Base-by-base conservation (phyloP, 2,113 vertebrate genomes). In the Okapia johnstoni region DNA sequence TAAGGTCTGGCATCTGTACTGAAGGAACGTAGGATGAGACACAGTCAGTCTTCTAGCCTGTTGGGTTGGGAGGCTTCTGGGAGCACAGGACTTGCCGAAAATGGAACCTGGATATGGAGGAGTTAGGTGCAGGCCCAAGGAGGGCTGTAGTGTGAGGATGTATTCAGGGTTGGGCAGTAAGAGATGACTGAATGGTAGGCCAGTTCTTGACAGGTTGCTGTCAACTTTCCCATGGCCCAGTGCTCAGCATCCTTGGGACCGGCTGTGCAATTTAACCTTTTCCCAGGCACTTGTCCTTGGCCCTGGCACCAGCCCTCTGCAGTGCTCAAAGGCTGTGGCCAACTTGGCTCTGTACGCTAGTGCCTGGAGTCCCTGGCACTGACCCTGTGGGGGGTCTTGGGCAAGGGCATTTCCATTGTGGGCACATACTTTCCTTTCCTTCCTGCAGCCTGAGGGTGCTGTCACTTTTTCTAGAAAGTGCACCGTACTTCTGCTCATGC, bases 101-200 rank as follows among this genome's bases (percentile, higher is more conserved):
- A 36, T 43, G 60, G 61, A 54, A 52, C 23, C 25, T 88, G 76
- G 50, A 55, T 28, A 23, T 14, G 33, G 40, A 93, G 92, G 30
- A 43, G 11, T 26, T 26, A 11, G 21, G 23, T 48, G 46, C 63
- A n/a, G 48, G 77, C 48, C 2, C 3, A 10, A 12, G 81, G 48
- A 66, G 57, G 33, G 2, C 2, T 1, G 4, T 5, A 23, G n/a
- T 2, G 4, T 58, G 3, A 33, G 80, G 13, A 33, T 63, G 12
- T 50, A 25, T 30, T 26, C 40, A 81, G 83, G 43, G 23, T 28
- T 60, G 23, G 50, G 21, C 21, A 40, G 52, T 80, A 66, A 77
- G 60, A 76, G 66, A 43, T 2, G 43, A 95, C n/a, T 17, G 36
- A 15, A 48, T 0, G 7, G 43, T 8, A 46, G 54, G n/a, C 46